A percentile compares a stretch with the other conserved stretches of the same genome.
phyloP scores from a whole-genome alignment of 1,140 invertebrate species.

The Campoletis sonorensis region DNA sequence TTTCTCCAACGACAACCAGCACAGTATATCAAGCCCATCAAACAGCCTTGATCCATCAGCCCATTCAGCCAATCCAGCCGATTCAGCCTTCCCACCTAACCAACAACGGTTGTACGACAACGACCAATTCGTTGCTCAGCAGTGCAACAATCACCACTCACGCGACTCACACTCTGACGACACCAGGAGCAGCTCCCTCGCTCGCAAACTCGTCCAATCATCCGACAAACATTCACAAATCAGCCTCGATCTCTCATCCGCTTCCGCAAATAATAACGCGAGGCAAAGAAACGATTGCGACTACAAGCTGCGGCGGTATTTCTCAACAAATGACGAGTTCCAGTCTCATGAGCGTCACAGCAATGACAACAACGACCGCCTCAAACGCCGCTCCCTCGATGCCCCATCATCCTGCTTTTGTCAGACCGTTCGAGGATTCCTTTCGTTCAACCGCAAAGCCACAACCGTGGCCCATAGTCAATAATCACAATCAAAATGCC shows the following conservation, averaged over 20 bases:
- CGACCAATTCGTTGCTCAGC: conserved; percentile 56
- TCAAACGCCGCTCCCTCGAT: conserved; percentile 33
- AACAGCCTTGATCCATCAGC: conserved; percentile 32
- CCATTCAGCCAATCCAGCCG: conserved; percentile 48
- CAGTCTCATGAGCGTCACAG: background rate
- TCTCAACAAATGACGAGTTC: background rate
- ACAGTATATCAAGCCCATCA: conserved; percentile 53
- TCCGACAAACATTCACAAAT: conserved; percentile 52
- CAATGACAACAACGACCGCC: conserved; percentile 19
- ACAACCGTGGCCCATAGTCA: conserved; percentile 61
- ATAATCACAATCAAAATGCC: conserved; percentile 63
- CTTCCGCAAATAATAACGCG: conserved; percentile 48
- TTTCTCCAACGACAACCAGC: conserved; percentile 41
- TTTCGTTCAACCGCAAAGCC: conserved; percentile 67
- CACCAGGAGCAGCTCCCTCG: conserved; percentile 54
- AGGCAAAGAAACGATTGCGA: conserved; percentile 55
- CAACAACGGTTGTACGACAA: conserved; percentile 50
- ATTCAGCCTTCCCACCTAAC: conserved; percentile 41
- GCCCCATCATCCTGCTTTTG: conserved; percentile 69
- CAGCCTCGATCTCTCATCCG: conserved; percentile 56
- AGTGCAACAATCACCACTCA: conserved; percentile 64
- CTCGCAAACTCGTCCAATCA: conserved; percentile 56
- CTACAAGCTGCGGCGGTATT: background rate
- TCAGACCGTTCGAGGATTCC: conserved; percentile 76
- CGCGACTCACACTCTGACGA: conserved; percentile 57